Evolutionary conservation across 2,113 vertebrate genomes (phyloP), one percentile per base, ranked within the genome.

Genomic region (Saguinus midas): DNA sequence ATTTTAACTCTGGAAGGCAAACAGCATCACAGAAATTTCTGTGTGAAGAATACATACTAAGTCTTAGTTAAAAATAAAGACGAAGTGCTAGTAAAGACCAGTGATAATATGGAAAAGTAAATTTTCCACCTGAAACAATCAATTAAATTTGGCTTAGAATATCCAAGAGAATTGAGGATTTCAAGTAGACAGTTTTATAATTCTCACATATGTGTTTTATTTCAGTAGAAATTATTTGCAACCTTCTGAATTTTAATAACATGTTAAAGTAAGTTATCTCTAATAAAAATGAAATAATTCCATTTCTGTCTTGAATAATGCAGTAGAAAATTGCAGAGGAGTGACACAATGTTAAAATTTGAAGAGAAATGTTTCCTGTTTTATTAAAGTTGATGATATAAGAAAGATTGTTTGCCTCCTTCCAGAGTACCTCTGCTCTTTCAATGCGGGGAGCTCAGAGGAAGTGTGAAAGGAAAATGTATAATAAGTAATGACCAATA

Each of bases 181-280:
- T 87, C 55, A 83, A 27, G 6, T 29, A 90, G 70, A 73, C 23
- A 76, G 84, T 50, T 96, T 80, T 84, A 76, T 90, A 93, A 75
- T 88, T 81, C 87, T 81, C 76, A 58, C 29, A 35, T 3, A 1
- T 68, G 9, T 29, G 72, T 86, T 75, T 82, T 72, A 64, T 90
- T 79, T 92, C 80, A 75, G n/a, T 81, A 87, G 37, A 96, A 90
- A 29, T 64, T n/a, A 68, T 91, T 88, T 91, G 82, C 23, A 92
- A 70, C 1, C 66, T 72, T 58, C 37, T 75, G 8, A 79, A 84
- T 50, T 86, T 73, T 45, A 61, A 48, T 43, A 94, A 8, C 37
- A 32, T 43, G 23, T 79, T 73, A 86, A 81, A 73, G 84, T 20
- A 12, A 27, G 29, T 70, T 89, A 52, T 84, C n/a, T n/a, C 37